Evolutionary conservation across 2,113 vertebrate species (phyloP).

Genomic region (Caloenas nicobarica): DNA sequence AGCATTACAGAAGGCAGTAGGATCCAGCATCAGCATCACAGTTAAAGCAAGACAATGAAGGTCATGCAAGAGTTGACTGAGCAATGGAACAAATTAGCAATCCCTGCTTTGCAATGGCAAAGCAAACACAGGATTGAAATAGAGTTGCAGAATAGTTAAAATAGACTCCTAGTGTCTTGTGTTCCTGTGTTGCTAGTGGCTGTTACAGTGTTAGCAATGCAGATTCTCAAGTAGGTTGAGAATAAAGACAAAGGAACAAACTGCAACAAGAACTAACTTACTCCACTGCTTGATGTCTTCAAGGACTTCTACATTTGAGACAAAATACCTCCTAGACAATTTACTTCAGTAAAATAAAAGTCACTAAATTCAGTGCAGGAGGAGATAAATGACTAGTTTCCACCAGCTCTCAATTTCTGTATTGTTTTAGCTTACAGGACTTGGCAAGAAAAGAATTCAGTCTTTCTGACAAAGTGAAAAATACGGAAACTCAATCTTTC

Average conservation of each 20-base stretch:
- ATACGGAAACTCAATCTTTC: not conserved
- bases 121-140: not conserved
- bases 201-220: not conserved
- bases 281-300: not conserved
- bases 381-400: not conserved
- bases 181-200: not conserved
- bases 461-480: not conserved
- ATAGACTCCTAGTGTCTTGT: not conserved
- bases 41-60: not conserved
- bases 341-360: not conserved
- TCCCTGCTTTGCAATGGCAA: fast-evolving
- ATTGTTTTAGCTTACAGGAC: not conserved
- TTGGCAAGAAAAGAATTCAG: not conserved
- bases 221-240: not conserved
- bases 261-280: not conserved
- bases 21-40: not conserved
- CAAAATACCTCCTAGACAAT: not conserved
- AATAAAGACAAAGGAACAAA: not conserved
- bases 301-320: not conserved
- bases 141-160: not conserved
- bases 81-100: not conserved
- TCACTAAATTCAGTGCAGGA: not conserved
- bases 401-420: not conserved
- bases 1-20: not conserved
- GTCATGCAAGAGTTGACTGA: not conserved